phyloP scores from a whole-genome alignment of 2,797 vertebrate species.

The Lepilemur ruficaudatus region DNA sequence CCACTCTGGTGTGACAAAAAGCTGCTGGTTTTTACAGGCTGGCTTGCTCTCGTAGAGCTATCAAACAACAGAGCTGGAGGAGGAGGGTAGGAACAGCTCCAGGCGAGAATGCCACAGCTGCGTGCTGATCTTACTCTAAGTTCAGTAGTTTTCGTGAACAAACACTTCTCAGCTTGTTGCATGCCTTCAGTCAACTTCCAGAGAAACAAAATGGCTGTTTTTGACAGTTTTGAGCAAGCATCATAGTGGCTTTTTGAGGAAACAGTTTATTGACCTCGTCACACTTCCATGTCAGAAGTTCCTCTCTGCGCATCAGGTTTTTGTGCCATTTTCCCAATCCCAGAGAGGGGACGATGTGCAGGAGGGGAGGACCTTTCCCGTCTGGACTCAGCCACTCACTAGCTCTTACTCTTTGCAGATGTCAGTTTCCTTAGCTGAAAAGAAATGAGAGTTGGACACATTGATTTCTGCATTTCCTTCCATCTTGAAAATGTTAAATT shows the following conservation, averaged over 20 bases:
- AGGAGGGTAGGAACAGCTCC: not conserved
- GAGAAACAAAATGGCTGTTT: not conserved
- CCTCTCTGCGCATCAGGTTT: not conserved
- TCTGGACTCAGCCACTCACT: not conserved
- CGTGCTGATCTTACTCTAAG: not conserved
- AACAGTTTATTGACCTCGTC: not conserved
- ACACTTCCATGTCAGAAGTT: not conserved
- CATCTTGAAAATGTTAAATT: not conserved
- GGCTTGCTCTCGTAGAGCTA: not conserved
- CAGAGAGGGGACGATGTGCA: not conserved
- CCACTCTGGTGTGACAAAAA: not conserved
- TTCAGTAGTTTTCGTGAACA: not conserved
- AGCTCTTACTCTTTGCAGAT: not conserved
- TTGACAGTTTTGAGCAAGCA: not conserved
- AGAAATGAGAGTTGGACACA: not conserved
- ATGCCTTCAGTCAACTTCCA: not conserved
- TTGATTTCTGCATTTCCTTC: not conserved
- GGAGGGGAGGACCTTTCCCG: not conserved
- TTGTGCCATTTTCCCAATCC: not conserved
- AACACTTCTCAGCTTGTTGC: not conserved
- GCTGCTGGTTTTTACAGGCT: not conserved
- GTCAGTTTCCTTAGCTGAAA: not conserved
- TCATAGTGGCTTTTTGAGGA: not conserved
- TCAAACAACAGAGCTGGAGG: not conserved
- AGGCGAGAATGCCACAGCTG: not conserved